A percentile compares a stretch with the other conserved stretches of the same genome.
These are phyloP conservation scores for Cataglyphis livida DNA, from an alignment of 2,888 invertebrate genomes.

Conservation along the genomic window DNA sequence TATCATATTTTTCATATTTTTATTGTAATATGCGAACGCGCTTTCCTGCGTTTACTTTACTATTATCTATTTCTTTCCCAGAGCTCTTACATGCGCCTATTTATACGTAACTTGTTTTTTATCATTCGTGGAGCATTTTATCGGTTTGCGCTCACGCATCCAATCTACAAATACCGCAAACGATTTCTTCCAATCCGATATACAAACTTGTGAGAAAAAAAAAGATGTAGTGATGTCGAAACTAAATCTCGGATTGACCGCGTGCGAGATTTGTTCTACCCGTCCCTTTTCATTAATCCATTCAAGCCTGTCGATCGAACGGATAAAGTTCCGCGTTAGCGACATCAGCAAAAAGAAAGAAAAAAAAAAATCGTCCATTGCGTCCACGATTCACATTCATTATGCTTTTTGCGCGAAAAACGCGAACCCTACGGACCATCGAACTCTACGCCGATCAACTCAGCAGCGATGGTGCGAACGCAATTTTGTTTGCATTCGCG, in stretches of 20 bases:
- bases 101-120: not conserved
- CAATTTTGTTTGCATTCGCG: slow-evolving; percentile 44
- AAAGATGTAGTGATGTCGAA: not conserved
- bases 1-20: slow-evolving; percentile 17
- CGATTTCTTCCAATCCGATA: slow-evolving; percentile 15
- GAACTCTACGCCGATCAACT: slow-evolving; percentile 29
- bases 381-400: slow-evolving; percentile 40
- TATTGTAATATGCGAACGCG: slow-evolving; percentile 7
- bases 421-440: slow-evolving; percentile 1
- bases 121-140: not conserved
- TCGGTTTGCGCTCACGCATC: not conserved
- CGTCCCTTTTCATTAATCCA: slow-evolving; percentile 49
- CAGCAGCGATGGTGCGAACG: not conserved
- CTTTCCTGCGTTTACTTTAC: slow-evolving; percentile 18
- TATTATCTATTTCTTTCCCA: not conserved
- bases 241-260: slow-evolving; percentile 24
- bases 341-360: slow-evolving; percentile 5
- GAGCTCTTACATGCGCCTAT: not conserved
- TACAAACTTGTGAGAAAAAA: slow-evolving; percentile 24
- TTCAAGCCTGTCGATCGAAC: slow-evolving; percentile 35
- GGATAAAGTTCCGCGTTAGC: slow-evolving; percentile 50
- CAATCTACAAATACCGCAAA: not conserved
- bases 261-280: slow-evolving; percentile 39
- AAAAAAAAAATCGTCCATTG: not conserved
- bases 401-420: slow-evolving; percentile 25